phyloP scores from a whole-genome alignment of 2,888 invertebrate species.

The Crematogaster levior region DNA sequence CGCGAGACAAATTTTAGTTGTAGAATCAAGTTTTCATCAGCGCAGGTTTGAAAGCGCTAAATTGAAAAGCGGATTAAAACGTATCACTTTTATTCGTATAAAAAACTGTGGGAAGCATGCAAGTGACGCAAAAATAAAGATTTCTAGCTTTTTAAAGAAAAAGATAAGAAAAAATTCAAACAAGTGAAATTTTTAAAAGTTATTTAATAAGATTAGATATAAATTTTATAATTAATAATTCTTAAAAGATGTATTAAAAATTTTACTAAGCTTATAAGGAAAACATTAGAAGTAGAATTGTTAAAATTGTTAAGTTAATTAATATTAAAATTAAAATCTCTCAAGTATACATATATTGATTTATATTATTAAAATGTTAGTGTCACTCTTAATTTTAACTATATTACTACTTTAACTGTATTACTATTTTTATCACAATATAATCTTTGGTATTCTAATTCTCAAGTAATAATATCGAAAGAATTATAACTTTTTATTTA shows the following conservation, averaged over 20 bases:
- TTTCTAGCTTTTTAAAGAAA: neutral
- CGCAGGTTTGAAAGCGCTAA: neutral
- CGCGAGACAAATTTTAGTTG: constrained; percentile 1
- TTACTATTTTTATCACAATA: neutral
- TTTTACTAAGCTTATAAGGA: neutral
- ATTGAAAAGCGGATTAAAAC: neutral
- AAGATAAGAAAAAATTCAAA: neutral
- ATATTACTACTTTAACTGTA: no score
- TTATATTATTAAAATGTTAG: neutral
- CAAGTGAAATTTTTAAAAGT: neutral
- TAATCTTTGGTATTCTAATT: neutral
- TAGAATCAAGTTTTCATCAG: constrained; percentile 16
- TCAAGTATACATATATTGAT: neutral
- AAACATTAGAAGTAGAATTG: neutral
- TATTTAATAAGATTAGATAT: neutral
- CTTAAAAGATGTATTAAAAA: neutral
- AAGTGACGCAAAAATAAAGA: neutral
- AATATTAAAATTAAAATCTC: constrained; percentile 1
- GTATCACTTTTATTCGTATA: neutral
- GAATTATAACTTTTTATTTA: neutral
- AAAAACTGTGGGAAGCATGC: neutral
- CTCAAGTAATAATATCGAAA: neutral
- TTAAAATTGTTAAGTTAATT: neutral
- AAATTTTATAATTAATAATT: constrained; percentile 1
- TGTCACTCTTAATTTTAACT: neutral